Evolutionary conservation across 2,797 vertebrate species (phyloP), one percentile per base, ranked within the genome.

Genomic region (Anableps anableps): DNA sequence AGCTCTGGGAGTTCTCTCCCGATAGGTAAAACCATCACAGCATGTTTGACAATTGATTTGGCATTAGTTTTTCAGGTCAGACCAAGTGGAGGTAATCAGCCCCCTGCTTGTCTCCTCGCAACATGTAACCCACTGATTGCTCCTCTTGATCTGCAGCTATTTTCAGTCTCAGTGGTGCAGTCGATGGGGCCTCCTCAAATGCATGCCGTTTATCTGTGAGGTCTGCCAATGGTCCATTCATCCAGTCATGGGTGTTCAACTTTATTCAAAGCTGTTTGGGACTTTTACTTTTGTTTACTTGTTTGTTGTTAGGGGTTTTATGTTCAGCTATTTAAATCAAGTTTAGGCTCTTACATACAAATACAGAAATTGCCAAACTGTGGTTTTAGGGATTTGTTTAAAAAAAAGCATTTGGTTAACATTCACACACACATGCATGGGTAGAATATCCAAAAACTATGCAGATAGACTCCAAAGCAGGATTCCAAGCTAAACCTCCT

Each of bases 121-220:
- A 87, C 91, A 82, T 88, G 93, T 38, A 64, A 88, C 86, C 84
- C 75, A 53, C 88, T 93, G 92, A 93, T 93, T 93, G 90, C 86
- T 87, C 77, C 83, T 89, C 83, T 88, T 85, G 82, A 87, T 72
- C 84, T 47, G 68, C 83, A 77, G 87, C 73, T 88, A 88, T 92
- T 90, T 89, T 80, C 85, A 80, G 70, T 75, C 82, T 60, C 75
- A 76, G 68, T 74, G 83, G 60, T 41, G 72, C 77, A 66, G 70
- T 41, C 83, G 85, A 88, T 84, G 79, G 79, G 34, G 85, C 73
- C 55, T 78, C 88, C 78, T 77, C 43, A 51, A 38, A 86, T 73
- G 76, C 64, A 77, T 79, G 74, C 77, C 79, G 34, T 81, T 75
- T 51, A 76, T 79, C 80, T 80, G 47, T 45, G 29, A 76, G 41